Conservation (phyloP, 2,888 invertebrate species). For the Cartodere bifasciata region DNA sequence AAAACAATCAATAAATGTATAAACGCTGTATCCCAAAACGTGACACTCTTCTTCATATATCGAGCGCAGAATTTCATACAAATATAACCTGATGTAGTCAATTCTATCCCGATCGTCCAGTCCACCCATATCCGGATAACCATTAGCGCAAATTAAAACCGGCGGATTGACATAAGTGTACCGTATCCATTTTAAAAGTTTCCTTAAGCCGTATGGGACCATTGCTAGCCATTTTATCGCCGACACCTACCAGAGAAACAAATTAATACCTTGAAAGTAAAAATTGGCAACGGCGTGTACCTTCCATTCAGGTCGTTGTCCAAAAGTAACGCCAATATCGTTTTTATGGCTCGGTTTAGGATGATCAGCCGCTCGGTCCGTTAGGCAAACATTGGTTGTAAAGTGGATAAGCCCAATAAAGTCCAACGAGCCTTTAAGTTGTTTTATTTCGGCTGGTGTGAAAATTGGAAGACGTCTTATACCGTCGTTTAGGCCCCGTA, state of each 20-base stretch:
- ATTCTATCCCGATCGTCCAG: constrained; percentile 5
- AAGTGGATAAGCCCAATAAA: no score
- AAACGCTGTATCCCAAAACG: constrained; percentile 18
- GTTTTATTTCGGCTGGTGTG: no score
- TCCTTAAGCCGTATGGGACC: constrained; percentile 44
- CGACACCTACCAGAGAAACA: no score
- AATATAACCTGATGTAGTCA: constrained; percentile 19
- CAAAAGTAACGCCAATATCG: constrained; percentile 3
- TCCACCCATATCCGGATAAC: constrained; percentile 39
- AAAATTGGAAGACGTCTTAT: no score
- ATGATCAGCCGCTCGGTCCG: constrained; percentile 2
- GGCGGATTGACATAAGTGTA: constrained; percentile 43
- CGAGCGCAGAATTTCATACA: constrained; percentile 34
- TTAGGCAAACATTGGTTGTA: constrained; percentile 1
- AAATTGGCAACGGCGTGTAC: no score
- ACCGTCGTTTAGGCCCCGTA: no score
- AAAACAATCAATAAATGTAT: constrained; percentile 21
- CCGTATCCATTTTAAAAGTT: constrained; percentile 46
- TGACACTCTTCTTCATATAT: constrained; percentile 26
- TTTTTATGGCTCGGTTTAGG: constrained; percentile 5
- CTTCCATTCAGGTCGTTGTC: constrained; percentile 7
- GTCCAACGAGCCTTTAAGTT: no score
- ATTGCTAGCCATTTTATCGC: background rate
- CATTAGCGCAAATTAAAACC: constrained; percentile 48
- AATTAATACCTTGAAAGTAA: no score